Conservation (phyloP, 2,888 invertebrate genomes). For the Chloroclysta siterata region DNA sequence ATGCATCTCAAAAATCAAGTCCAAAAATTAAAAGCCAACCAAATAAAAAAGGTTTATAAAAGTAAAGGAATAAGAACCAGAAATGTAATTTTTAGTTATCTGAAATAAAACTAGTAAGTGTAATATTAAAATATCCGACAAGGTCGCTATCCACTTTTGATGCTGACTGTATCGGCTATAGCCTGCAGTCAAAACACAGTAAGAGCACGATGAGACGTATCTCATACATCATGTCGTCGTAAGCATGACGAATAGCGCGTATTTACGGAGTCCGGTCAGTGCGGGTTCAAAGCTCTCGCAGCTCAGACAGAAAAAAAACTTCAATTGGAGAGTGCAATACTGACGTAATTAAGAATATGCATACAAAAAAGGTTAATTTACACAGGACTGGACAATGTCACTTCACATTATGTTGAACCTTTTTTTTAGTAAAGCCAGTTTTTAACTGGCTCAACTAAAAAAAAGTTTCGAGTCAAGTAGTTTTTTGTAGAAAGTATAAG, state of each 20-base stretch:
- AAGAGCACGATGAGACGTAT: slow-evolving; percentile 1
- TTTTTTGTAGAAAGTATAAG: too few species aligned
- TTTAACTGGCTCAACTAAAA: not conserved
- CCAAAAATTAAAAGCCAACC: too few species aligned
- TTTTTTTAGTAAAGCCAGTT: not conserved
- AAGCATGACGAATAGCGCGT: slow-evolving; percentile 38
- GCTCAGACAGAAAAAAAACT: slow-evolving; percentile 27
- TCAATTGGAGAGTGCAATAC: slow-evolving; percentile 9
- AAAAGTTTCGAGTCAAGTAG: too few species aligned
- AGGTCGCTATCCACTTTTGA: slow-evolving; percentile 4
- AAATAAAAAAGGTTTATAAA: too few species aligned
- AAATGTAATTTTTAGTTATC: too few species aligned
- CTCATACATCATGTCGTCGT: slow-evolving; percentile 31
- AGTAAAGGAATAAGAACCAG: too few species aligned
- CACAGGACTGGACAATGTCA: not conserved
- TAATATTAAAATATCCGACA: too few species aligned
- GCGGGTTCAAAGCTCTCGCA: slow-evolving; percentile 29
- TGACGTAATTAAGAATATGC: slow-evolving; percentile 11
- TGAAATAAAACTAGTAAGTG: too few species aligned
- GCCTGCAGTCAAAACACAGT: slow-evolving; percentile 10
- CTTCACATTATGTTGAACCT: not conserved
- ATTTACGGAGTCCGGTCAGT: slow-evolving; percentile 30
- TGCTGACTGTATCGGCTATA: not conserved
- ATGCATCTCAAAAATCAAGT: too few species aligned
- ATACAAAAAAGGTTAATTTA: not conserved